Evolutionary conservation across 1,140 invertebrate genomes (phyloP).

Genomic region (Panonychus citri): DNA sequence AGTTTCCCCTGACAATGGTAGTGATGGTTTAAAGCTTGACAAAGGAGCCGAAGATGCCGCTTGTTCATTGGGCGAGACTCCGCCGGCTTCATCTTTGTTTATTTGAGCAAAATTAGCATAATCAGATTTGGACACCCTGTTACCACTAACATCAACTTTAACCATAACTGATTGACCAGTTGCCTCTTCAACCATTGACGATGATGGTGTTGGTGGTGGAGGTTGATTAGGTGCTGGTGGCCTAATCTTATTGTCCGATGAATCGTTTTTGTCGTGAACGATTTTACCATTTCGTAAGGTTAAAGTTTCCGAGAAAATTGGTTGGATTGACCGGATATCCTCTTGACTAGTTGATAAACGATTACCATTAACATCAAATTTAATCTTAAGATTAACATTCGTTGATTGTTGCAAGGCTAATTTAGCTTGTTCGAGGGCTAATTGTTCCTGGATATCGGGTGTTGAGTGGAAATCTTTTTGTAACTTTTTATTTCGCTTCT

Average conservation of each 20-base stretch:
- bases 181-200: background rate
- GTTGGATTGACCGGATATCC: background rate
- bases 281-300: constrained; percentile 5
- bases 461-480: constrained; percentile 61
- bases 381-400: background rate
- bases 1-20: background rate
- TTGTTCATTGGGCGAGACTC: background rate
- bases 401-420: background rate
- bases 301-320: constrained; percentile 8
- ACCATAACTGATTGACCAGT: background rate
- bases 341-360: constrained; percentile 1
- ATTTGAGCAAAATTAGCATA: constrained; percentile 1
- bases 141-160: background rate
- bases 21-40: constrained; percentile 7
- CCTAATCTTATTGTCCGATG: constrained; percentile 24
- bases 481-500: constrained; percentile 9
- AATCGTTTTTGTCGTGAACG: background rate
- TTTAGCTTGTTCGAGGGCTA: background rate
- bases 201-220: constrained; percentile 34
- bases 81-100: background rate
- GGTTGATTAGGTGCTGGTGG: constrained; percentile 43
- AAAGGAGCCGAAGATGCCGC: background rate
- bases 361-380: background rate
- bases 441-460: constrained; percentile 32
- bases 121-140: background rate